phyloP scores from a whole-genome alignment of 2,888 invertebrate species.

The Luffia ferchaultella region DNA sequence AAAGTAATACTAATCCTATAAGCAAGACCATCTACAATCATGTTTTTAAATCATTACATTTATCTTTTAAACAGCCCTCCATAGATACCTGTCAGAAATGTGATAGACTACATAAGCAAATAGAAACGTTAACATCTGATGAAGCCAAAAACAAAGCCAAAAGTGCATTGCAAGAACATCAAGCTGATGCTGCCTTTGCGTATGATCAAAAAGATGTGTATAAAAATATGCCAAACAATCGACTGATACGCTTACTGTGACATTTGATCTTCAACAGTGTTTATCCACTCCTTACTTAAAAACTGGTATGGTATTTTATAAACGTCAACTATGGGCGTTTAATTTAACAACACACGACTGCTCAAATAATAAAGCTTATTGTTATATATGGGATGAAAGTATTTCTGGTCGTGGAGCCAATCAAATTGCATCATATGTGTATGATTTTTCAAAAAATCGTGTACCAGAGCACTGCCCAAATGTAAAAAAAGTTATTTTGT shows the following conservation, averaged over 20 bases:
- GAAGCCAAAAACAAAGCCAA: not conserved
- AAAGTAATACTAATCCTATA: too few relatives aligned
- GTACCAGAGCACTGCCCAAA: not conserved
- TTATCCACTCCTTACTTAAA: too few relatives aligned
- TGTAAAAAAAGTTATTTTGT: not conserved
- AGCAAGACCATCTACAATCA: too few relatives aligned
- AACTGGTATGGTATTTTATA: too few relatives aligned
- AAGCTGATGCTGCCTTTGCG: constrained; percentile 11
- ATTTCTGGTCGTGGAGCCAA: too few relatives aligned
- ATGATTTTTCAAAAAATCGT: too few relatives aligned
- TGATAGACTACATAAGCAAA: constrained; percentile 7
- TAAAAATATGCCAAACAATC: constrained; percentile 10
- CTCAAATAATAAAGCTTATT: too few relatives aligned
- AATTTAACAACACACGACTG: not conserved
- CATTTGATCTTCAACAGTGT: not conserved
- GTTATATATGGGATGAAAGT: too few relatives aligned
- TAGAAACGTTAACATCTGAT: constrained; percentile 6
- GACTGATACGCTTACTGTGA: too few relatives aligned
- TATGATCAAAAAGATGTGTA: constrained; percentile 6
- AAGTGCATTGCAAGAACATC: constrained; percentile 9
- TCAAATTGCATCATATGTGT: too few relatives aligned
- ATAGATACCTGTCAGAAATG: constrained; percentile 13
- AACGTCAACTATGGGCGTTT: too few relatives aligned
- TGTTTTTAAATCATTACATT: too few relatives aligned
- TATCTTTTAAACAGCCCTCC: constrained; percentile 12